A percentile compares a stretch with the other conserved stretches of the same genome.
These are phyloP conservation scores for Ranitomeya imitator DNA, from an alignment of 2,113 vertebrate species.

Conservation along the genomic window DNA sequence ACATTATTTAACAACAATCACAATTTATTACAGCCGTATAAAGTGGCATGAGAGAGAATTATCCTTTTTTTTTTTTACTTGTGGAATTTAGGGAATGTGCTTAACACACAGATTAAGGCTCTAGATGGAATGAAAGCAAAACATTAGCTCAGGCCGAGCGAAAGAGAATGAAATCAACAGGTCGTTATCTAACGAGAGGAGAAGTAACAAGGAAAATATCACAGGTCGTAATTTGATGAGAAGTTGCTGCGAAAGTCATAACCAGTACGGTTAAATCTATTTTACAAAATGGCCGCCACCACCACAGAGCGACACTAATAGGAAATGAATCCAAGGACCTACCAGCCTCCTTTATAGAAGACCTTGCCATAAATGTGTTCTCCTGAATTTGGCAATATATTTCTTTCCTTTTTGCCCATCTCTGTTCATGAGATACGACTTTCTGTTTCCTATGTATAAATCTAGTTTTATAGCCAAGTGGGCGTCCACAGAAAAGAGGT, in stretches of 20 bases:
- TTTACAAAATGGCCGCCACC: background rate
- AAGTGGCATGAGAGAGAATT: background rate
- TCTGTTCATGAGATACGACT: too few species aligned
- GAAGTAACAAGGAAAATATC: background rate
- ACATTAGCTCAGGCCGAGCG: conserved; percentile 6
- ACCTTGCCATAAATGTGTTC: too few species aligned
- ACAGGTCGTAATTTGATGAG: background rate
- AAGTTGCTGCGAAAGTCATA: background rate
- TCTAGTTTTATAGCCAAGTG: too few species aligned
- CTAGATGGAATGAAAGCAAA: conserved; percentile 46
- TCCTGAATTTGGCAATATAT: too few species aligned
- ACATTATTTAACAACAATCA: conserved; percentile 44
- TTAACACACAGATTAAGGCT: conserved; percentile 51
- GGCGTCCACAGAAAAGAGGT: too few species aligned
- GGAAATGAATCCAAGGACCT: too few species aligned
- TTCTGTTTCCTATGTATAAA: too few species aligned
- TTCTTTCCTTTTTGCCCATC: too few species aligned
- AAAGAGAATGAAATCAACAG: conserved; percentile 32
- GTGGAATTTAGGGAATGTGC: conserved; percentile 47
- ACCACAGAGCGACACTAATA: background rate
- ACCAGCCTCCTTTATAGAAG: too few species aligned
- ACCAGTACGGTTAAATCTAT: background rate
- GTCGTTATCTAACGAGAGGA: background rate
- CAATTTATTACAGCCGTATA: conserved; percentile 40
- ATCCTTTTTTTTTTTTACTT: background rate